A percentile compares a stretch with the other conserved stretches of the same genome.
phyloP scores from a whole-genome alignment of 35 echinoderm and acorn worm species.

The Anneissia japonica region DNA sequence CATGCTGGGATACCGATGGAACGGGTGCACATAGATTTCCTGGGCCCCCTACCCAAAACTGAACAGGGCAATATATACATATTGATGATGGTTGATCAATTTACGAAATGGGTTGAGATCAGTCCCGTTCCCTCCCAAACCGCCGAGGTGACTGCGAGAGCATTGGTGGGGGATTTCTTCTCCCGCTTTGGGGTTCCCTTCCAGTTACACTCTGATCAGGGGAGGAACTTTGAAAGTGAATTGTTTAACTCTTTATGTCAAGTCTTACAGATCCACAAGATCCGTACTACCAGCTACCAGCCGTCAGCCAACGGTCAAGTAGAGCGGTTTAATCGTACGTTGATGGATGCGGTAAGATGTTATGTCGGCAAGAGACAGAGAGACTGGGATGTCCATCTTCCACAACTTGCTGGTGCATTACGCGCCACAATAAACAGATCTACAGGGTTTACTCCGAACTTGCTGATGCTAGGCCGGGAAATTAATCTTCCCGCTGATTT shows the following conservation, averaged over 20 bases:
- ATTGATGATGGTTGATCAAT: slow-evolving; percentile 24
- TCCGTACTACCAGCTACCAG: slow-evolving; percentile 24
- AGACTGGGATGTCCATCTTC: slow-evolving; percentile 43
- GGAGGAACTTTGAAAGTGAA: slow-evolving; percentile 13
- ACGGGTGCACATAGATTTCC: slow-evolving; percentile 30
- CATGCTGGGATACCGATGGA: slow-evolving; percentile 48
- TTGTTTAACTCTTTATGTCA: not conserved
- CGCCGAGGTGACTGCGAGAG: not conserved
- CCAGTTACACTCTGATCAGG: slow-evolving; percentile 22
- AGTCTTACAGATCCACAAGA: slow-evolving; percentile 38
- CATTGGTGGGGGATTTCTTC: slow-evolving; percentile 3
- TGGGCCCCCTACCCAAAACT: slow-evolving; percentile 36
- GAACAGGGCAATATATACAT: slow-evolving; percentile 37
- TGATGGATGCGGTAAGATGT: not conserved
- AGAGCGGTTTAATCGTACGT: not conserved
- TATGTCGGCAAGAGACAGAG: slow-evolving; percentile 9
- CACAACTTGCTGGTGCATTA: slow-evolving; percentile 22
- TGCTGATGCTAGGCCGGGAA: slow-evolving; percentile 51
- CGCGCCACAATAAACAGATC: slow-evolving; percentile 24
- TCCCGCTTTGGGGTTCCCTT: slow-evolving; percentile 18
- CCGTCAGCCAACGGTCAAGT: slow-evolving; percentile 4
- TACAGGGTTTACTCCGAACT: slow-evolving; percentile 29
- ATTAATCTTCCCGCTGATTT: slow-evolving; percentile 36
- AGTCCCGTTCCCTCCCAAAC: slow-evolving; percentile 15
- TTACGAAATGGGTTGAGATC: slow-evolving; percentile 53